Base-by-base conservation (phyloP, 2,797 vertebrate genomes). In the Myotis vivesi region DNA sequence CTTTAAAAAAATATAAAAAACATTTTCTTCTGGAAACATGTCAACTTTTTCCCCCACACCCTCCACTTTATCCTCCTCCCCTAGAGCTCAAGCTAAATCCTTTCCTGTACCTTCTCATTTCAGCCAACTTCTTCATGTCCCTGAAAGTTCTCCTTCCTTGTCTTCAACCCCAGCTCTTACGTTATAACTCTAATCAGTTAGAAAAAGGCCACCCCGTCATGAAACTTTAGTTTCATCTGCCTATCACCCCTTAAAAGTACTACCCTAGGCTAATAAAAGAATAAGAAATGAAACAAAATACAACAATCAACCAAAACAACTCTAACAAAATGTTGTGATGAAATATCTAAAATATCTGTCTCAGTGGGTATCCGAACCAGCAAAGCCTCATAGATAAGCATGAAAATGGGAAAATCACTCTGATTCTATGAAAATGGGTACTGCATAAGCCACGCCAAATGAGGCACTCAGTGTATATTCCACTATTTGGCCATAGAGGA, bases 41-140 rank as follows among this genome's bases (percentile, higher is more conserved):
- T 3, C 64, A 53, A 11, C 9, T 71, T n/a, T 49, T n/a, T 41
- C 5, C 12, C 19, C 2, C 3, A 3, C 19, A 17, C 22, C 4
- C 8, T 41, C 51, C 69, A 20, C 22, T 36, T 81, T 22, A 66
- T 3, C 59, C 69, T 77, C 25, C 9, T 90, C 41, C 9, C 6
- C 6, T 1, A 13, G 41, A 68, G 46, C 41, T 86, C 38, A 57
- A 41, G 28, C 10, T 15, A 33, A 0, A 0, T 2, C 1, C 19
- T 28, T 15, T 16, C 11, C 8, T n/a, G 8, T 25, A 13, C 46
- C 36, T 62, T 55, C 22, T 71, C 55, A 51, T 23, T 72, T 83
- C 22, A 59, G 66, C 4, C 69, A 57, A 11, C 44, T 80, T 90
- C 46, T 30, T 81, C 28, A 15, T 19, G 20, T 28, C 22, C 28